Conservation (phyloP, 2,113 vertebrate species). For the Ibidorhyncha struthersii region DNA sequence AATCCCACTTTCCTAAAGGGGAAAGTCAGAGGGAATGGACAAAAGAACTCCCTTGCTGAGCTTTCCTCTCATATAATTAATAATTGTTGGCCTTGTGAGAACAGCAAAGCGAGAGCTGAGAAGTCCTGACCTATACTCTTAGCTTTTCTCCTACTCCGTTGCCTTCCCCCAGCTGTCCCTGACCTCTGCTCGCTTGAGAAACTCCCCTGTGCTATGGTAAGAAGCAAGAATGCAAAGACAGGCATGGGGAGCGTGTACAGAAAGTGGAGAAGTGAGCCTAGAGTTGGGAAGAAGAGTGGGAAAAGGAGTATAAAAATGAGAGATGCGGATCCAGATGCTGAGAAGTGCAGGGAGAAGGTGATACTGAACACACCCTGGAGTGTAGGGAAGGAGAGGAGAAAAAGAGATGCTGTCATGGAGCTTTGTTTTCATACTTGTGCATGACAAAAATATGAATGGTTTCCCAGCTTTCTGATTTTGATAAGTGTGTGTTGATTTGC, state of each 20-base stretch:
- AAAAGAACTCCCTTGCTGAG: slow-evolving; percentile 9
- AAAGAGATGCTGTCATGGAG: not conserved
- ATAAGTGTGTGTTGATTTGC: not conserved
- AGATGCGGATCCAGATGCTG: not conserved
- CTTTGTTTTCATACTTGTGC: not conserved
- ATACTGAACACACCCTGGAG: not conserved
- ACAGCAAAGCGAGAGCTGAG: not conserved
- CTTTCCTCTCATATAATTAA: not conserved
- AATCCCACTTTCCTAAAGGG: not conserved
- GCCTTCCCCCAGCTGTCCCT: not conserved
- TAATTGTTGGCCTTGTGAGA: not conserved
- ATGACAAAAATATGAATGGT: not conserved
- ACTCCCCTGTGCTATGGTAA: not conserved
- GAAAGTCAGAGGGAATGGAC: not conserved
- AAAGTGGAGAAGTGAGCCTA: not conserved
- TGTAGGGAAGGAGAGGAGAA: not conserved
- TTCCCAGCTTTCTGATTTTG: not conserved
- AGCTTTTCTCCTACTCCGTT: not conserved
- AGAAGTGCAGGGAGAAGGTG: not conserved
- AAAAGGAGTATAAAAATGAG: not conserved
- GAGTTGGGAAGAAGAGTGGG: not conserved
- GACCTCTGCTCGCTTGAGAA: not conserved
- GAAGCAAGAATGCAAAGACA: not conserved
- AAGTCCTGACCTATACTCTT: not conserved
- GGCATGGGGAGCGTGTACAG: not conserved